A percentile compares a stretch with the other conserved stretches of the same genome.
Evolutionary conservation across 2,888 invertebrate species (phyloP).

Genomic region (Merodon equestris): DNA sequence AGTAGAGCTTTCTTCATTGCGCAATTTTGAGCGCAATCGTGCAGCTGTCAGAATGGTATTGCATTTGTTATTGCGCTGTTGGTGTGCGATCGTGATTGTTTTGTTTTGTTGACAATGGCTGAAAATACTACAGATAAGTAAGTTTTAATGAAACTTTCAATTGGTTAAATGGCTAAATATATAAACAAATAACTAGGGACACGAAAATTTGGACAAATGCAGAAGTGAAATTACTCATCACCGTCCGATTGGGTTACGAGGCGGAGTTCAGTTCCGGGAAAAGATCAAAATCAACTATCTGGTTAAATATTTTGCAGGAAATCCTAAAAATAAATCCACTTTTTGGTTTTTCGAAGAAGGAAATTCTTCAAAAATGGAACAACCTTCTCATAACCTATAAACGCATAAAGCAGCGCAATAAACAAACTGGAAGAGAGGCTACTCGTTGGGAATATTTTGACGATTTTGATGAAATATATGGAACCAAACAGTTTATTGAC

Average conservation of each 20-base stretch:
- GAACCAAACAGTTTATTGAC: conserved; percentile 14
- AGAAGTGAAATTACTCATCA: conserved; percentile 17
- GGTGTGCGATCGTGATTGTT: background rate
- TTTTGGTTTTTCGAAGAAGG: conserved; percentile 18
- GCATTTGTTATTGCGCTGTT: conserved; percentile 7
- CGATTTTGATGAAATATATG: conserved; percentile 16
- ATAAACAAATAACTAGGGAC: conserved; percentile 2
- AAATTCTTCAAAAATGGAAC: conserved; percentile 17
- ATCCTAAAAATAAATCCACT: conserved; percentile 13
- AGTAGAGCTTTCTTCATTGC: conserved; percentile 2
- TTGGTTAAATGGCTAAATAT: background rate
- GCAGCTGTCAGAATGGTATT: conserved; percentile 8
- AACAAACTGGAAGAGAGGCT: conserved; percentile 7
- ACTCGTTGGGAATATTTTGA: conserved; percentile 29
- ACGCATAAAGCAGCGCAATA: conserved; percentile 20
- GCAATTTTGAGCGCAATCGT: conserved; percentile 10
- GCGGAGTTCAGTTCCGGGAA: conserved; percentile 3
- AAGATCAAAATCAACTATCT: background rate
- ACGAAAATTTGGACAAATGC: conserved; percentile 20
- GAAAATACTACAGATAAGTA: conserved; percentile 15
- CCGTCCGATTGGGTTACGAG: conserved; percentile 12
- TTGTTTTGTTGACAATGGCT: background rate
- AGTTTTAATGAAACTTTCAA: background rate
- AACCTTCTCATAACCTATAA: conserved; percentile 29
- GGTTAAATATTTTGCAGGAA: conserved; percentile 12